phyloP scores from a whole-genome alignment of 2,797 vertebrate genomes.

The Macroramphosus scolopax region DNA sequence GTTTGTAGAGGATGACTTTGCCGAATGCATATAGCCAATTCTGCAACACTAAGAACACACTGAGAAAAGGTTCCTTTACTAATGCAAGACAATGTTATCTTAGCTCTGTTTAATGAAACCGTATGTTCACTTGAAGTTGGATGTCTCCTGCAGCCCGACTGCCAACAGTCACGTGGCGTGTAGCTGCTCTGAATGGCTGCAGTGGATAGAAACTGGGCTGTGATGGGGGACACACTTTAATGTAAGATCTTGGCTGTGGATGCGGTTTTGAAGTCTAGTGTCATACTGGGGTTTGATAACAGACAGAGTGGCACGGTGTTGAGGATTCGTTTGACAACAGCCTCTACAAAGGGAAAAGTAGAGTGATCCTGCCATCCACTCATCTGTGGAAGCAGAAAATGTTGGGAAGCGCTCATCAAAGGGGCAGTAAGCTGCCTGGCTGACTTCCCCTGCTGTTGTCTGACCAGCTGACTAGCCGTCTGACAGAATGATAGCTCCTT shows the following conservation, averaged over 20 bases:
- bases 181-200: slow-evolving; percentile 6
- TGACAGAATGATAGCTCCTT: slow-evolving; percentile 72
- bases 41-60: slow-evolving; percentile 2
- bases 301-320: slow-evolving; percentile 35
- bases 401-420: slow-evolving; percentile 58
- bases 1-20: slow-evolving; percentile 21
- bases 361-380: slow-evolving; percentile 66
- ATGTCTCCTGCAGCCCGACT: not conserved
- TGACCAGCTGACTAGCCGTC: slow-evolving; percentile 62
- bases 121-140: not conserved
- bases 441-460: slow-evolving; percentile 56
- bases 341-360: slow-evolving; percentile 43
- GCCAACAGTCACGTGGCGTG: not conserved
- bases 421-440: slow-evolving; percentile 35
- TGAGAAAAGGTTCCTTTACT: not conserved
- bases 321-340: slow-evolving; percentile 48
- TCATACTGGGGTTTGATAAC: slow-evolving; percentile 30
- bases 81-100: not conserved
- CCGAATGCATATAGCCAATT: slow-evolving; percentile 6
- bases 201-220: slow-evolving; percentile 8
- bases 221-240: slow-evolving; percentile 15
- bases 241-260: slow-evolving; percentile 20
- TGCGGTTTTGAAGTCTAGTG: slow-evolving; percentile 27
- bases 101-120: slow-evolving; percentile 9
- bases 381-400: slow-evolving; percentile 37